Evolutionary conservation across 2,888 invertebrate species (phyloP), one percentile per base, ranked within the genome.

Genomic region (Phortica okadai): DNA sequence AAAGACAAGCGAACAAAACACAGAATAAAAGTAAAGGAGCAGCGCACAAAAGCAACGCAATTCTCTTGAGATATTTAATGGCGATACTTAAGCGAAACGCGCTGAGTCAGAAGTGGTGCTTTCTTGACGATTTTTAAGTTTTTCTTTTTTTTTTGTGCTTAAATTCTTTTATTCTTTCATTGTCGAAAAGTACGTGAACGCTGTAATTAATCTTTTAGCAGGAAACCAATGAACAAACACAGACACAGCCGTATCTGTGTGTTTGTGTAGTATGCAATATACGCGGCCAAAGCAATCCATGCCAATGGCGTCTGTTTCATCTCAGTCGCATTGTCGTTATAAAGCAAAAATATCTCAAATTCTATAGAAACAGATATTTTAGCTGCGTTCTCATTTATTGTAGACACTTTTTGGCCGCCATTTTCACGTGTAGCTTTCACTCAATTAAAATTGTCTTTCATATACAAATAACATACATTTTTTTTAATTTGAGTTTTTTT

Each of bases 301-400:
- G 56, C 75, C 82, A 76, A 54, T 54, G 81, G 84, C 86, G 84
- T 89, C 89, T 89, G 89, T 84, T 90, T 90, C 82, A 73, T 88
- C 77, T 89, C 90, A 84, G 78, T 86, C 83, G 82, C 82, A 83
- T 83, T 89, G 89, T 89, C 90, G 84, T 88, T 85, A 84, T 16
- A 21, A 62, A 62, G 25, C 62, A 25, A 62, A 62, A 75, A 74
- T 74, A 62, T 45, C 45, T n/a, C 45, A 41, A 69, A 62, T 78
- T 14, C 41, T 5, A 44, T 5, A n/a, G 14, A 42, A 44, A 67
- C 7, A 67, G 2, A 50, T 73, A 70, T 66, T 75, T 69, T 45
- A 41, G 25, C 73, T 56, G 41, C 16, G 50, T 70, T 44, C 33
- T 58, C 50, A 74, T 78, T 76, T 77, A 2, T 3, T 6, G 1